These are phyloP conservation scores for Actinostola sp. DNA, from an alignment of 92 coral and sea anemone genomes.

Conservation along the genomic window DNA sequence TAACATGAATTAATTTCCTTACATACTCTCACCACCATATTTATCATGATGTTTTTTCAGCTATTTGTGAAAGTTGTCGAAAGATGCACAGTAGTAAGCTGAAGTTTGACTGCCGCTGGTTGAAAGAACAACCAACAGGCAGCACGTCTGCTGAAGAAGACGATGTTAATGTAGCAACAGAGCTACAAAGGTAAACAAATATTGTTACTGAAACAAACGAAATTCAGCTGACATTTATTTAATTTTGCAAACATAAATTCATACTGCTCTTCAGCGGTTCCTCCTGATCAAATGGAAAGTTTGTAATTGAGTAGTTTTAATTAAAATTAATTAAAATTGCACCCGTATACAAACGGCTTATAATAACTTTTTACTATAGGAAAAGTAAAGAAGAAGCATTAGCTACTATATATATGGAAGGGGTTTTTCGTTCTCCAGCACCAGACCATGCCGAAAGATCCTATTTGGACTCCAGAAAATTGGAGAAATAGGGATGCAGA, in stretches of 20 bases:
- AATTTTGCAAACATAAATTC: no score
- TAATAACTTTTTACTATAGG: no score
- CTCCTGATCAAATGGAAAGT: no score
- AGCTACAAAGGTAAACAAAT: not conserved
- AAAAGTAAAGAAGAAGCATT: conserved; percentile 12
- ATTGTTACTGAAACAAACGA: not conserved
- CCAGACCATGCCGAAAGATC: conserved; percentile 17
- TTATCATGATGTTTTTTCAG: no score
- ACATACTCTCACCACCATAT: no score
- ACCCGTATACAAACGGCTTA: no score
- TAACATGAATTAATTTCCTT: no score
- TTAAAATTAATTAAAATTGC: no score
- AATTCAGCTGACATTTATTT: no score
- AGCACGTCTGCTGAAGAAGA: not conserved
- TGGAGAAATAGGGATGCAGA: conserved; percentile 34
- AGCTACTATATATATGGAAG: not conserved
- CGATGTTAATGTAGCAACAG: no score
- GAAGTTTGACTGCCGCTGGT: conserved; percentile 43
- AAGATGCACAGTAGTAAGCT: conserved; percentile 25
- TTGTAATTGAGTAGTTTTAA: no score
- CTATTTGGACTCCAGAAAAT: conserved; percentile 48
- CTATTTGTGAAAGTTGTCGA: conserved; percentile 35
- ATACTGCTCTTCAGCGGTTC: no score
- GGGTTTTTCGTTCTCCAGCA: not conserved
- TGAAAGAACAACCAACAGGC: conserved; percentile 10